These are phyloP conservation scores for Nomada fucata DNA, from an alignment of 2,888 invertebrate genomes.

Conservation along the genomic window DNA sequence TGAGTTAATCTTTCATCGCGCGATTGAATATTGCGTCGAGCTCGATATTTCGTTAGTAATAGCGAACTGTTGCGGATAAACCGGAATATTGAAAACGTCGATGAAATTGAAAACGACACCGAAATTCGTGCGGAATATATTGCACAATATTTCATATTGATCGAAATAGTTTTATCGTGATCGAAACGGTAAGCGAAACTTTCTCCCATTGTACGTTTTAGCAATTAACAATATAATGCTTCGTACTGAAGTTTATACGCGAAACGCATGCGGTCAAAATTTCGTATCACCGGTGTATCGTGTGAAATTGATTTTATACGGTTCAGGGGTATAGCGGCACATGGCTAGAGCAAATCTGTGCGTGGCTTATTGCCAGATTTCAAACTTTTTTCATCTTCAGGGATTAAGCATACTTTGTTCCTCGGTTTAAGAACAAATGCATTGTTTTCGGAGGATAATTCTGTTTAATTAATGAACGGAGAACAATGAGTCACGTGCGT, in stretches of 20 bases:
- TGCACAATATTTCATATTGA: background rate
- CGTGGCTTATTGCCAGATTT: conserved; percentile 17
- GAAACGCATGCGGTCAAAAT: background rate
- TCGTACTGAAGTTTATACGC: background rate
- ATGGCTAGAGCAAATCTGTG: conserved; percentile 2
- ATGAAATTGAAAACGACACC: background rate
- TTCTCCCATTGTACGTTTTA: background rate
- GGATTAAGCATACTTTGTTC: conserved; percentile 61
- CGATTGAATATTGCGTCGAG: background rate
- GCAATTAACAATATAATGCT: background rate
- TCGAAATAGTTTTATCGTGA: background rate
- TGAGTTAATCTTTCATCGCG: conserved; percentile 30
- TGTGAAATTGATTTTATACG: conserved; percentile 9
- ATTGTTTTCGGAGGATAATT: conserved; percentile 60
- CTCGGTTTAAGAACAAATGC: conserved; percentile 45
- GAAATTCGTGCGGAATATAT: background rate
- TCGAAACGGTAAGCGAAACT: background rate
- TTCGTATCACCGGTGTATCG: background rate
- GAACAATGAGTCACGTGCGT: conserved; percentile 61
- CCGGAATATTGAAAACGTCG: background rate
- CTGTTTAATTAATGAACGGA: conserved; percentile 58
- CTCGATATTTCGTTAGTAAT: conserved; percentile 2
- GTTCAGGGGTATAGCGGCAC: background rate
- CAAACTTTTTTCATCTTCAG: conserved; percentile 69
- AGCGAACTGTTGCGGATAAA: background rate